Conservation (phyloP, 1,140 invertebrate species). For the Trichogramma pretiosum region DNA sequence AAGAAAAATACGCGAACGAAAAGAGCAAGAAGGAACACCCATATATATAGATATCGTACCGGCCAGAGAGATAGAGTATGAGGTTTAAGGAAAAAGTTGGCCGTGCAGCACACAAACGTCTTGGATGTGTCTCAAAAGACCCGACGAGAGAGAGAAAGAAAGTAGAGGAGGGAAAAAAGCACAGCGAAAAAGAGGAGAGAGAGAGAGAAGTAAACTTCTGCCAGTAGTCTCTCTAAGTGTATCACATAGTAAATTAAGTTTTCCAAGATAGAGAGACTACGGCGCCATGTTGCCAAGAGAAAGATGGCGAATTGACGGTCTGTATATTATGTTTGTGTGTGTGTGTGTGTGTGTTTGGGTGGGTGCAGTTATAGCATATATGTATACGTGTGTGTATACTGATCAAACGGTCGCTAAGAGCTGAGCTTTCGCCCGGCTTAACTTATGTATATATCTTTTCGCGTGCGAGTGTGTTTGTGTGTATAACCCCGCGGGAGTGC, state of each 20-base stretch:
- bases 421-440: conserved; percentile 41
- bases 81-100: conserved; percentile 30
- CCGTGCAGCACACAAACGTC: conserved; percentile 36
- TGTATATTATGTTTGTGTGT: conserved; percentile 11
- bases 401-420: conserved; percentile 46
- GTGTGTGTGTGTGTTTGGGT: conserved; percentile 10
- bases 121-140: conserved; percentile 43
- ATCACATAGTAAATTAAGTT: conserved; percentile 47
- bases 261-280: conserved; percentile 23
- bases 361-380: conserved; percentile 2
- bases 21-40: no score
- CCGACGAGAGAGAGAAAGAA: no score
- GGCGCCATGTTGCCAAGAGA: neutral
- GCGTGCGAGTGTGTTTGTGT: no score
- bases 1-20: no score
- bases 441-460: no score
- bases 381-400: conserved; percentile 40
- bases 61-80: no score
- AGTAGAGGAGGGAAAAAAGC: no score
- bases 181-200: no score
- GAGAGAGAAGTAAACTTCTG: no score
- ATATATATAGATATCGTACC: no score
- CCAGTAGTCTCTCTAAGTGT: no score
- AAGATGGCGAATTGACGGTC: neutral
- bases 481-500: no score